phyloP scores from a whole-genome alignment of 2,888 invertebrate genomes.

The Imbricaverruca yamaguchii region DNA sequence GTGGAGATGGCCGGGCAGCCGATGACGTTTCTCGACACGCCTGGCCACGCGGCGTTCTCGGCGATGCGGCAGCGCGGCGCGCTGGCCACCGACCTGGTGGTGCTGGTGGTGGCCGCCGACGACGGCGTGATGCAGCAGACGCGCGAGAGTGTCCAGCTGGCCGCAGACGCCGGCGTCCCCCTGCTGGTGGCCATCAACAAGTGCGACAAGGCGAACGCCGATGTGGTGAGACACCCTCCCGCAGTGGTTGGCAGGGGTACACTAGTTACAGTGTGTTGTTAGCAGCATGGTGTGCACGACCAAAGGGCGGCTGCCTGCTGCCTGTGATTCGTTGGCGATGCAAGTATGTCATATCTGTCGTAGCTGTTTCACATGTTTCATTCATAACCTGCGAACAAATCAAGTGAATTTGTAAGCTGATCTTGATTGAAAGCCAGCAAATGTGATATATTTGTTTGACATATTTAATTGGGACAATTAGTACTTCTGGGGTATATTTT shows the following conservation, averaged over 20 bases:
- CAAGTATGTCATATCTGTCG: too few relatives aligned
- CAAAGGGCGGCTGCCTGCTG: too few relatives aligned
- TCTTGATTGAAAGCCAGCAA: too few relatives aligned
- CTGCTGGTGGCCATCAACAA: constrained; percentile 97
- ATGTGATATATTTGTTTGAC: too few relatives aligned
- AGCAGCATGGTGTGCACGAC: too few relatives aligned
- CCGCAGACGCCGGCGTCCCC: constrained; percentile 46
- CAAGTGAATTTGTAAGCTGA: too few relatives aligned
- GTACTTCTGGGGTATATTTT: too few relatives aligned
- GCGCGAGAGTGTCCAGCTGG: constrained; percentile 28
- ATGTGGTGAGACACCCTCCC: constrained; percentile 52
- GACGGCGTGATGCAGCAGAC: constrained; percentile 99
- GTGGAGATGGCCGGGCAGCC: not conserved
- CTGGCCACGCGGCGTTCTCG: constrained; percentile 95
- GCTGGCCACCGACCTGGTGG: constrained; percentile 84
- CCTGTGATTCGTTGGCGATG: too few relatives aligned
- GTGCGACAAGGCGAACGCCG: constrained; percentile 83
- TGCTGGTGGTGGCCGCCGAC: constrained; percentile 95
- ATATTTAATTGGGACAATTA: too few relatives aligned
- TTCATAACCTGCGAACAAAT: too few relatives aligned
- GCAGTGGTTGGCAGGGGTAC: not conserved
- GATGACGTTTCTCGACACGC: constrained; percentile 90
- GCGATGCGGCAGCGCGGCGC: constrained; percentile 95
- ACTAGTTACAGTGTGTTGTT: too few relatives aligned
- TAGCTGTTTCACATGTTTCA: too few relatives aligned